Percentiles rank a stretch among this genome's conserved stretches.
These are phyloP conservation scores for Neoarius graeffei DNA, from an alignment of 2,113 vertebrate genomes.

Conservation along the genomic window DNA sequence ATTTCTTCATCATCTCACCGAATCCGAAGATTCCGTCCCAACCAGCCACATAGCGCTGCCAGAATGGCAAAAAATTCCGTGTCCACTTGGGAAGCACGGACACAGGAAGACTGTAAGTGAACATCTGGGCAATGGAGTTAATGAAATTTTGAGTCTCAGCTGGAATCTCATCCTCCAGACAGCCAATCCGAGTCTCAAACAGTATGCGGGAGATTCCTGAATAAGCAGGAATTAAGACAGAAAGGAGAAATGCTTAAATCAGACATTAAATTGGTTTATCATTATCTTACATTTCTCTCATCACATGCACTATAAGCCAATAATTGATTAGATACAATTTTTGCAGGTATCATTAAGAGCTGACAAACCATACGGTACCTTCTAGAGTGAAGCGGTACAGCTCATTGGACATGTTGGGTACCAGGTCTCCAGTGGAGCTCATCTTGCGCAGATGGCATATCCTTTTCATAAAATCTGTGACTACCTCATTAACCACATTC, in stretches of 20 bases:
- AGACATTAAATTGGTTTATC: not conserved
- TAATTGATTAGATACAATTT: not conserved
- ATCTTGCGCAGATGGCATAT: slow-evolving; percentile 62
- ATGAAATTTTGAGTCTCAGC: slow-evolving; percentile 82
- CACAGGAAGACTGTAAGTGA: slow-evolving; percentile 74
- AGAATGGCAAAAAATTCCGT: slow-evolving; percentile 80
- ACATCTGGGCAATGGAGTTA: slow-evolving; percentile 81
- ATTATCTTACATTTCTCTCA: not conserved
- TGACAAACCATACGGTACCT: slow-evolving; percentile 60
- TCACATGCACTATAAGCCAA: not conserved
- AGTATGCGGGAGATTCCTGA: slow-evolving; percentile 87
- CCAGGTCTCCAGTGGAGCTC: slow-evolving; percentile 69
- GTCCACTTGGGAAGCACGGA: slow-evolving; percentile 82
- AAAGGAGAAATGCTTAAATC: not conserved
- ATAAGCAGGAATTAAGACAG: not conserved
- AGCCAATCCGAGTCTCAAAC: slow-evolving; percentile 90
- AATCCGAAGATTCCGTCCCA: slow-evolving; percentile 93
- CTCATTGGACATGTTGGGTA: slow-evolving; percentile 69
- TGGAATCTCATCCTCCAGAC: slow-evolving; percentile 83
- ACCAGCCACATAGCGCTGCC: slow-evolving; percentile 77
- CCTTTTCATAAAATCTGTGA: slow-evolving; percentile 70
- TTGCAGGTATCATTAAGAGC: not conserved
- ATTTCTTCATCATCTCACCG: slow-evolving; percentile 70
- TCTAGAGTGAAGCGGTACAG: slow-evolving; percentile 76
- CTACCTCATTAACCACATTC: slow-evolving; percentile 62